Conservation (phyloP, 2,888 invertebrate species). For the Abrostola triplasia region DNA sequence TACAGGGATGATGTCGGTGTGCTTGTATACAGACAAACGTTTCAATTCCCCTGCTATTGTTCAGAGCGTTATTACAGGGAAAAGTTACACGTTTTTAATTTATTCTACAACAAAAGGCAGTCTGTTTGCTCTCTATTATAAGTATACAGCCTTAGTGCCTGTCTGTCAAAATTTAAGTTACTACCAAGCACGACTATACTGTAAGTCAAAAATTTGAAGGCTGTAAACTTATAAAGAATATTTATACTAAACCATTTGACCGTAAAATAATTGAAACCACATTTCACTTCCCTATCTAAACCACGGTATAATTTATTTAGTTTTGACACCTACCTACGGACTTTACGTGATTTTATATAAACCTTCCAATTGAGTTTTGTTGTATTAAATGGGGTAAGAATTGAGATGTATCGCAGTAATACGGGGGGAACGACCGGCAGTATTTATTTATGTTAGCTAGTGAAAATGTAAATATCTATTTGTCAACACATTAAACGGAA, state of each 20-base stretch:
- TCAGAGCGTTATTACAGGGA: too few species aligned
- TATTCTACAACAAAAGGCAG: too few species aligned
- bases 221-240: neutral
- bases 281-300: neutral
- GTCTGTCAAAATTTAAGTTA: too few species aligned
- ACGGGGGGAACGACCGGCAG: constrained; percentile 29
- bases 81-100: too few species aligned
- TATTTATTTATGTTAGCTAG: constrained; percentile 48
- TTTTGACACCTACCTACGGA: neutral
- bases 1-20: too few species aligned
- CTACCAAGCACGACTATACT: too few species aligned
- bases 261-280: neutral
- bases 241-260: neutral
- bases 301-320: neutral
- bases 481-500: constrained; percentile 47
- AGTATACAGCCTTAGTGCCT: too few species aligned
- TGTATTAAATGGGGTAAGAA: constrained; percentile 39
- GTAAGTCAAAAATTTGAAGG: neutral
- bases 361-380: constrained; percentile 42
- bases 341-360: constrained; percentile 20
- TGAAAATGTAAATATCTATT: constrained; percentile 53
- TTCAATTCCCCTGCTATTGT: too few species aligned
- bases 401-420: constrained; percentile 47
- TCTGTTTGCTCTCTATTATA: too few species aligned
- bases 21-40: too few species aligned